Evolutionary conservation across 1,140 invertebrate genomes (phyloP).

Genomic region (Monomorium pharaonis): DNA sequence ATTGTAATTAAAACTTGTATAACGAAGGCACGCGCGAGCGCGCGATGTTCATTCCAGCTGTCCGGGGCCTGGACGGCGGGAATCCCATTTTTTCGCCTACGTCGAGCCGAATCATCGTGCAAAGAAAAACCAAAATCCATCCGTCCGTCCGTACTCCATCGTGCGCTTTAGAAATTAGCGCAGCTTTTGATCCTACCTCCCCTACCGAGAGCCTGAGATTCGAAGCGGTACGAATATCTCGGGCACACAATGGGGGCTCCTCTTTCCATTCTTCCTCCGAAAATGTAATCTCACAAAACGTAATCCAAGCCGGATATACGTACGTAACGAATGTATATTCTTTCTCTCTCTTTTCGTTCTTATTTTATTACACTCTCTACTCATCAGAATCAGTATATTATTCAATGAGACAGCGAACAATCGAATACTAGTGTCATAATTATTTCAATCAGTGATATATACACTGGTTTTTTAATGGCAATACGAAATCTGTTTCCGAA

Average conservation of each 20-base stretch:
- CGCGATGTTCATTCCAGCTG: conserved; percentile 48
- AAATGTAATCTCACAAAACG: not conserved
- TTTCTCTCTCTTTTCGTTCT: not conserved
- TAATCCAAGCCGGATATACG: not conserved
- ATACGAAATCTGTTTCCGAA: too few species aligned
- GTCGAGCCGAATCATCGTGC: not conserved
- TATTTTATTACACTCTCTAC: too few species aligned
- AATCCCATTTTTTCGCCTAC: conserved; percentile 46
- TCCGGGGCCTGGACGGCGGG: not conserved
- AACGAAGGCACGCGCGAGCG: conserved; percentile 56
- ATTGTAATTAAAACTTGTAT: conserved; percentile 74
- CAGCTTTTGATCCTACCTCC: not conserved
- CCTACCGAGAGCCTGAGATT: not conserved
- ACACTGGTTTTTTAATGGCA: too few species aligned
- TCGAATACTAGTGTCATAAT: too few species aligned
- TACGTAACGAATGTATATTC: not conserved
- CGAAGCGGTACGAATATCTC: not conserved
- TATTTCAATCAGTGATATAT: too few species aligned
- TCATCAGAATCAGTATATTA: too few species aligned
- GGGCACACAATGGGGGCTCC: not conserved
- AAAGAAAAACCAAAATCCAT: conserved; percentile 1
- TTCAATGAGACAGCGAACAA: too few species aligned
- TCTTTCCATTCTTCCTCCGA: not conserved
- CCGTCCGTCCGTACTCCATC: too few species aligned
- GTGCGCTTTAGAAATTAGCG: conserved; percentile 30